Evolutionary conservation across 2,797 vertebrate genomes (phyloP).

Genomic region (Phrynocephalus forsythii): DNA sequence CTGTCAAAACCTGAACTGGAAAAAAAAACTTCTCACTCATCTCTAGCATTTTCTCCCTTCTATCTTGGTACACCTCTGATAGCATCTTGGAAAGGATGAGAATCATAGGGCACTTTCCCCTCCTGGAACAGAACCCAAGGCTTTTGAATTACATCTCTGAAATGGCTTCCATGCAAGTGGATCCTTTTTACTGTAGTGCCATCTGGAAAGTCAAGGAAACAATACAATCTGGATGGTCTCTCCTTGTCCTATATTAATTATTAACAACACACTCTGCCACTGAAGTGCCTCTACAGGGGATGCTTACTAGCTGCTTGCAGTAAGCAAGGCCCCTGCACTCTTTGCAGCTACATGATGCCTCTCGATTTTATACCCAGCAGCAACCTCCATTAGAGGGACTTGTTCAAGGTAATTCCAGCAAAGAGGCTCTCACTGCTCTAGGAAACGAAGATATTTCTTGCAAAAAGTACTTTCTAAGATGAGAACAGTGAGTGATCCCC

Average conservation of each 20-base stretch:
- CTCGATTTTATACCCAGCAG: not conserved
- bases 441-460: not conserved
- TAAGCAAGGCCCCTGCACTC: not conserved
- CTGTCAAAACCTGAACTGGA: not conserved
- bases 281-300: not conserved
- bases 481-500: not conserved
- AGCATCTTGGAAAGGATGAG: not conserved
- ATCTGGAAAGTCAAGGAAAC: not conserved
- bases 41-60: not conserved
- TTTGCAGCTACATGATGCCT: not conserved
- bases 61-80: not conserved
- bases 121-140: not conserved
- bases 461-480: constrained; percentile 3
- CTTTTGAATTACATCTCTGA: not conserved
- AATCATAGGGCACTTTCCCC: not conserved
- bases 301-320: not conserved
- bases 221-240: not conserved
- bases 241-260: not conserved
- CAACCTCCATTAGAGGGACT: not conserved
- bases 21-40: not conserved
- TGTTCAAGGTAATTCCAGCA: not conserved
- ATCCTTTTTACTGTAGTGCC: not conserved
- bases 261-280: not conserved
- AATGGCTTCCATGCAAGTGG: not conserved
- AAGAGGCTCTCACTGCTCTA: not conserved